Conservation (phyloP, 2,888 invertebrate genomes). For the Ormyrus thymus region DNA sequence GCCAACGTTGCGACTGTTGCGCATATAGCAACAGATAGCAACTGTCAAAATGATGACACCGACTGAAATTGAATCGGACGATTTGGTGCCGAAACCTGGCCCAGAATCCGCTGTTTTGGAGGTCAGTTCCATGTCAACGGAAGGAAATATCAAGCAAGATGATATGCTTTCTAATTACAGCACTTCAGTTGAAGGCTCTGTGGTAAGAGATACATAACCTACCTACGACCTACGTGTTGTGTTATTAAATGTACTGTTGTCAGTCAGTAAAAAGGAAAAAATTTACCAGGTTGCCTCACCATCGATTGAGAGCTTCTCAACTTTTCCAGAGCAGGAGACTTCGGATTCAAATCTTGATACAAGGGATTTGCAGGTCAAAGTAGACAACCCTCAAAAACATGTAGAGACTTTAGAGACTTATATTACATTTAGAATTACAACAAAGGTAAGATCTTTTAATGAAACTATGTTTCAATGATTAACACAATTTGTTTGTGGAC, state of each 20-base stretch:
- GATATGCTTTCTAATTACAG: constrained; percentile 67
- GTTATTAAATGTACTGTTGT: constrained; percentile 8
- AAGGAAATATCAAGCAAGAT: constrained; percentile 63
- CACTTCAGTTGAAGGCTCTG: constrained; percentile 71
- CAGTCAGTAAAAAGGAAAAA: not conserved
- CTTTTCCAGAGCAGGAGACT: constrained; percentile 78
- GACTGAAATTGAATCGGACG: constrained; percentile 66
- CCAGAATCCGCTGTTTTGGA: constrained; percentile 67
- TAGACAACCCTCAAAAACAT: constrained; percentile 85
- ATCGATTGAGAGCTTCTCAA: constrained; percentile 79
- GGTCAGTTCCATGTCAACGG: constrained; percentile 68
- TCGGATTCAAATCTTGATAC: constrained; percentile 77
- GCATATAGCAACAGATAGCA: constrained; percentile 50
- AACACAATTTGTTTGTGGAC: not conserved
- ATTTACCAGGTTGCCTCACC: constrained; percentile 77
- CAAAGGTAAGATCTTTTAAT: constrained; percentile 75
- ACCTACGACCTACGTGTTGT: constrained; percentile 21
- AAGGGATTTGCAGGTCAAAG: constrained; percentile 80
- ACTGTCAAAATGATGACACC: constrained; percentile 68
- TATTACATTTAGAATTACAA: constrained; percentile 82
- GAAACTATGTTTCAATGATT: not conserved
- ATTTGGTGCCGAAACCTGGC: constrained; percentile 61
- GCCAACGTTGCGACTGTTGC: constrained; percentile 8
- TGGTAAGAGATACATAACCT: constrained; percentile 63
- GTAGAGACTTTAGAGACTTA: constrained; percentile 83